Conservation (phyloP, 2,888 invertebrate genomes). For the Amphipoea lucens region DNA sequence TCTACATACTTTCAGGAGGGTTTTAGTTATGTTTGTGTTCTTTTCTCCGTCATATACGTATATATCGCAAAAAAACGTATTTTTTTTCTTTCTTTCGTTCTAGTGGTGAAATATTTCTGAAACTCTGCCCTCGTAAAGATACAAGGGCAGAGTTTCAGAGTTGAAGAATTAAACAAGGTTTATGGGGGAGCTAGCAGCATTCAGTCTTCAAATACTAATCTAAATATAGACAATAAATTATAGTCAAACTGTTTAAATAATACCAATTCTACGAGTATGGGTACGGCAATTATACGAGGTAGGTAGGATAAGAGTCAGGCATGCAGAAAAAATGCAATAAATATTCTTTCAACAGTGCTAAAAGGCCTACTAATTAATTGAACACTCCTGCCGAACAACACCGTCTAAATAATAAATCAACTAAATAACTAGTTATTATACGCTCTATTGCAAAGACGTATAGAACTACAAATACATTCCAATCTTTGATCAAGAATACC, state of each 20-base stretch:
- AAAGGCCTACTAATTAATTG: neutral
- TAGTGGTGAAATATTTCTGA: no score
- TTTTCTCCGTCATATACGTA: no score
- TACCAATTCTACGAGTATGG: neutral
- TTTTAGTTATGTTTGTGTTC: no score
- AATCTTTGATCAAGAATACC: neutral
- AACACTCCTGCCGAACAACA: constrained; percentile 1
- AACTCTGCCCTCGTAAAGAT: no score
- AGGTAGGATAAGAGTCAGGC: no score
- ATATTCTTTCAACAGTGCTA: neutral
- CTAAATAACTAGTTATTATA: constrained; percentile 6
- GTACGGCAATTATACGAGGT: no score
- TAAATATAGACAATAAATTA: neutral
- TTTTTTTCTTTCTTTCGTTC: no score
- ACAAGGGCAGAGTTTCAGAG: no score
- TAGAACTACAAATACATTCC: neutral
- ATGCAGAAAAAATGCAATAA: neutral
- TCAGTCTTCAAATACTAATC: neutral
- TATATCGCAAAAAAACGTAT: no score
- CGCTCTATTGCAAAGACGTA: constrained; percentile 20
- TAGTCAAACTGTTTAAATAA: neutral
- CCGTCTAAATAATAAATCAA: constrained; percentile 2
- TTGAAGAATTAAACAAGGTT: neutral
- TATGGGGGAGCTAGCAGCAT: no score
- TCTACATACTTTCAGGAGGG: no score